These are phyloP conservation scores for Hedya salicella DNA, from an alignment of 2,888 invertebrate species.

Conservation along the genomic window DNA sequence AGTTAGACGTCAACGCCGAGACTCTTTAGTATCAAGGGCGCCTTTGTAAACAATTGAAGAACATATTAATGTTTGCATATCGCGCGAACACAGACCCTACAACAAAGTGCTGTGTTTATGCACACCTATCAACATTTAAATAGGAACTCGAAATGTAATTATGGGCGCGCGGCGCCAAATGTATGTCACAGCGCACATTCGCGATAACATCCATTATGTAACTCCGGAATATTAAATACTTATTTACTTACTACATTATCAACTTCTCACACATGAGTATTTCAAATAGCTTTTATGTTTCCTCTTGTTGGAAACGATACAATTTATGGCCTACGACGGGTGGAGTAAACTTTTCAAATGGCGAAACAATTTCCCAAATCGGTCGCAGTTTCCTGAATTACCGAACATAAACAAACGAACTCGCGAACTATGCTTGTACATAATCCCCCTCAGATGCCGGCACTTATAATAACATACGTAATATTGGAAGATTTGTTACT, in stretches of 20 bases:
- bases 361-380: slow-evolving; percentile 44
- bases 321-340: slow-evolving; percentile 40
- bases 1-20: slow-evolving; percentile 77
- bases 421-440: slow-evolving; percentile 33
- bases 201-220: slow-evolving; percentile 35
- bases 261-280: slow-evolving; percentile 38
- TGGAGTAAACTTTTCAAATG: slow-evolving; percentile 43
- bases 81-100: slow-evolving; percentile 71
- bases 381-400: slow-evolving; percentile 44
- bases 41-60: slow-evolving; percentile 79
- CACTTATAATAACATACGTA: slow-evolving; percentile 10
- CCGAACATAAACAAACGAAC: slow-evolving; percentile 41
- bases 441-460: slow-evolving; percentile 27
- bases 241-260: slow-evolving; percentile 38
- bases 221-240: slow-evolving; percentile 37
- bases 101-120: slow-evolving; percentile 54
- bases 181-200: slow-evolving; percentile 51
- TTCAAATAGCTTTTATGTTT: slow-evolving; percentile 42
- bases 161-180: slow-evolving; percentile 62
- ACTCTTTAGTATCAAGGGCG: slow-evolving; percentile 79
- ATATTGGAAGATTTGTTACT: slow-evolving; percentile 20
- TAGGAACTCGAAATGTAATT: slow-evolving; percentile 71
- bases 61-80: slow-evolving; percentile 79
- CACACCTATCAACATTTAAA: slow-evolving; percentile 41
- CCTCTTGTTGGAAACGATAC: slow-evolving; percentile 39